These are phyloP conservation scores for Ametastegia equiseti DNA, from an alignment of 2,888 invertebrate genomes.

Conservation along the genomic window DNA sequence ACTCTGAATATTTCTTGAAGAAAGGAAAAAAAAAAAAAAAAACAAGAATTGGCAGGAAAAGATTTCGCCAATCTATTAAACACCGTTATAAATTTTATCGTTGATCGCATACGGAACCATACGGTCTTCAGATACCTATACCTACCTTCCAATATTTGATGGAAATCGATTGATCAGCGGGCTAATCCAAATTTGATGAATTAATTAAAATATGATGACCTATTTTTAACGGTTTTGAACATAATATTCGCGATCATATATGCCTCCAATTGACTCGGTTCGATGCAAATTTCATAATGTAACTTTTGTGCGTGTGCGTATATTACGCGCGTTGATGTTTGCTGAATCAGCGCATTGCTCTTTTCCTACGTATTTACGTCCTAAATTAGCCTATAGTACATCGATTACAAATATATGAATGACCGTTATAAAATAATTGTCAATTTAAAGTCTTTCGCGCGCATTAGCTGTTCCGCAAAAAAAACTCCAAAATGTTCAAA, in stretches of 20 bases:
- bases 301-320: background rate
- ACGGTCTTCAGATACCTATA: background rate
- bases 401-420: background rate
- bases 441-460: too few relatives aligned
- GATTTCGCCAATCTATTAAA: background rate
- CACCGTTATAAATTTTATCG: too few relatives aligned
- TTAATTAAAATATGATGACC: background rate
- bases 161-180: background rate
- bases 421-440: too few relatives aligned
- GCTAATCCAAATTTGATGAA: background rate
- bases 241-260: background rate
- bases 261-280: too few relatives aligned
- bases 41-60: too few relatives aligned
- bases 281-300: background rate
- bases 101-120: background rate
- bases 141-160: background rate
- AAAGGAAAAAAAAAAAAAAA: background rate
- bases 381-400: constrained; percentile 2
- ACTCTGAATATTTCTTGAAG: background rate
- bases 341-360: constrained; percentile 41
- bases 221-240: background rate
- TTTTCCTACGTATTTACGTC: background rate
- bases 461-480: too few relatives aligned
- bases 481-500: too few relatives aligned
- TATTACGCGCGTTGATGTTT: background rate